Evolutionary conservation across 2,888 invertebrate genomes (phyloP).

Genomic region (Athetis lepigone): DNA sequence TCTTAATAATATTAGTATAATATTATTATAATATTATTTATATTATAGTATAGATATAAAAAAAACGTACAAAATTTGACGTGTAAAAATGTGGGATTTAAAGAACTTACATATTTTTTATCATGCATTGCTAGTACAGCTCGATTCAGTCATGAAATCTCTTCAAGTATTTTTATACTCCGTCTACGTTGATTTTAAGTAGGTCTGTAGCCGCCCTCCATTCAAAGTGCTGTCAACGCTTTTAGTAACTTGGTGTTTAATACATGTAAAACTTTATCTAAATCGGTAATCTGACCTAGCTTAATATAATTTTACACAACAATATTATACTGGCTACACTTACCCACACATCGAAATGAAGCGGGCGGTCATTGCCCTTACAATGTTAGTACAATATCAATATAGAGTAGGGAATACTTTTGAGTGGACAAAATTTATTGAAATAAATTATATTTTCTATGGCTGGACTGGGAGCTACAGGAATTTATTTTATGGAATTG

Average conservation of each 20-base stretch:
- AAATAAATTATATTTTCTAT: constrained; percentile 2
- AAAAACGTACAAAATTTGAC: too few species aligned
- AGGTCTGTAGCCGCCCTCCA: neutral
- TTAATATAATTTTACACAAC: constrained; percentile 17
- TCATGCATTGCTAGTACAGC: too few species aligned
- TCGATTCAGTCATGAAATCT: too few species aligned
- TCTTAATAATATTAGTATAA: too few species aligned
- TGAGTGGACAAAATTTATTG: neutral
- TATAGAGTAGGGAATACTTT: constrained; percentile 1
- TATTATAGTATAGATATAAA: too few species aligned
- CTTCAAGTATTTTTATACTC: too few species aligned
- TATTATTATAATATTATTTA: too few species aligned
- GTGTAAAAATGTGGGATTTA: neutral
- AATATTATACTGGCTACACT: constrained; percentile 7
- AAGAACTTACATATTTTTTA: too few species aligned
- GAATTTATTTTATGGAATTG: neutral
- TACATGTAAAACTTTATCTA: constrained; percentile 25
- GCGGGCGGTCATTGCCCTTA: constrained; percentile 1
- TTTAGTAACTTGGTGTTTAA: constrained; percentile 7
- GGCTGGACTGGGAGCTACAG: neutral
- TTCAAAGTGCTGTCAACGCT: constrained; percentile 7
- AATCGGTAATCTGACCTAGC: constrained; percentile 35
- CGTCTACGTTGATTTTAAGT: too few species aligned
- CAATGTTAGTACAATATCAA: constrained; percentile 13
- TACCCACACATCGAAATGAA: constrained; percentile 21